Evolutionary conservation across 2,797 vertebrate species (phyloP), one percentile per base, ranked within the genome.

Genomic region (Periophthalmus magnuspinnatus): DNA sequence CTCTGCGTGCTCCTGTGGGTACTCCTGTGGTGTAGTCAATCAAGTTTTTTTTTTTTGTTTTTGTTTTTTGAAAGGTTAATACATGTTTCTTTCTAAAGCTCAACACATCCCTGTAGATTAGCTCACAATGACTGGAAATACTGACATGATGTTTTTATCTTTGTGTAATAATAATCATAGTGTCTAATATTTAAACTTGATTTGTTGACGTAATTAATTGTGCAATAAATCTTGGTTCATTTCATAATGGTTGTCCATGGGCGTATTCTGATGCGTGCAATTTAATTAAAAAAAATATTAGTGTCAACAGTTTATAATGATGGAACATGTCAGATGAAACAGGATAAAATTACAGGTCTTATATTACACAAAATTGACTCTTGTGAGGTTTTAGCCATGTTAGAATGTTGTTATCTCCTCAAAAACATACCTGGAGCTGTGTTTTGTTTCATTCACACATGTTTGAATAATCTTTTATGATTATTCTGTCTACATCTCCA

Each of bases 1-100:
- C 58, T 17, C 58, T 36, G 11, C 5, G 28, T 41, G 10, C 38
- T 41, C 38, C 38, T 5, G 13, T 16, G 19, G n/a, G 7, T 52
- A 48, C 17, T n/a, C 19, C 19, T 50, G 48, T n/a, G 5, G 5
- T 50, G 47, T 50, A 5, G 17, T 38, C 36, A 38, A 38, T 9
- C 38, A 9, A 38, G 36, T 9, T 38, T 9, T 38, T 48, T 16
- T 48, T 74, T 76, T 77, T 10, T 41, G 5, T 72, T 76, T 76
- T 10, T 41, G 5, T 48, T 16, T 47, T 74, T 74, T 77, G 59
- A 63, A 58, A 47, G 48, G 74, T 58, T 75, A 3, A 45, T 45
- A 0, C 11, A 13, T 45, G 28, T 45, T 45, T 45, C 11, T 14
- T 45, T 45, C 71, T 58, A 72, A 67, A 69, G 64, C 81, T 50